Conservation (phyloP, 2,888 invertebrate species). For the Protophormia terraenovae region DNA sequence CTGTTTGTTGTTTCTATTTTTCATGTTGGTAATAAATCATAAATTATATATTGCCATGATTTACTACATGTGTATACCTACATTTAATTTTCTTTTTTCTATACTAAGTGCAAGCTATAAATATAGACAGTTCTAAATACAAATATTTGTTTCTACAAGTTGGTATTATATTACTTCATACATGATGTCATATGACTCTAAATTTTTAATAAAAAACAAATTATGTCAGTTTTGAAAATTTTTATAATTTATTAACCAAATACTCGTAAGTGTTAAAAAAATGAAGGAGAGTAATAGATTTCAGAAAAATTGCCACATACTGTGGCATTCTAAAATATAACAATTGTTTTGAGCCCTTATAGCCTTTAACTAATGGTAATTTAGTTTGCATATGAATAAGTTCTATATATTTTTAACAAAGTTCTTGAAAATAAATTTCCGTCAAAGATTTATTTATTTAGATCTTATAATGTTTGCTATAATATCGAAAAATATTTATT, state of each 20-base stretch:
- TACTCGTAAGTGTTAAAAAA: neutral
- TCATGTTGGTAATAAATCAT: constrained; percentile 49
- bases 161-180: constrained; percentile 26
- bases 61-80: neutral
- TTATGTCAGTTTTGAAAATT: constrained; percentile 55
- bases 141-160: neutral
- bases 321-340: neutral
- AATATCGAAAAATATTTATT: no score
- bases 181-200: constrained; percentile 53
- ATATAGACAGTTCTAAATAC: neutral
- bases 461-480: no score
- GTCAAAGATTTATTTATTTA: no score
- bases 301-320: neutral
- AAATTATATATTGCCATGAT: constrained; percentile 49
- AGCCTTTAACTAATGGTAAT: no score
- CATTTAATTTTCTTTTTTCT: no score
- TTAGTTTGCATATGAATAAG: no score
- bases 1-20: constrained; percentile 24
- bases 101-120: no score
- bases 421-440: no score
- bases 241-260: neutral
- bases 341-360: neutral
- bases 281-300: neutral
- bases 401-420: no score
- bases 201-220: constrained; percentile 26